phyloP scores from a whole-genome alignment of 2,113 vertebrate genomes.

The Siniperca knerii region DNA sequence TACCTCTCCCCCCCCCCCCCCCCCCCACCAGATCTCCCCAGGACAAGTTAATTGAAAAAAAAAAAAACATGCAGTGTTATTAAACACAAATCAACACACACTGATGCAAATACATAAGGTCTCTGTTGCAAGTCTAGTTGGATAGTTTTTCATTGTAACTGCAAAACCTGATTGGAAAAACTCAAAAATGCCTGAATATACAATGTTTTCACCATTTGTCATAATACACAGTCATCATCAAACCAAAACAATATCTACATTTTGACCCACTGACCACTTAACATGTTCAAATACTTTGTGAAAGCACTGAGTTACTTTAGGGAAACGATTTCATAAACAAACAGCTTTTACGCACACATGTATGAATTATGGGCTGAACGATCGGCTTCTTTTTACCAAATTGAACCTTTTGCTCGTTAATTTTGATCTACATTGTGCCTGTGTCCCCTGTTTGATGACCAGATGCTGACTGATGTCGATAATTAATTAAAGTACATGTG shows the following conservation, averaged over 20 bases:
- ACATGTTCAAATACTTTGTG: background rate
- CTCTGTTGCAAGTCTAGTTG: background rate
- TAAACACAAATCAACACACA: no score
- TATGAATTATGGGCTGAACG: background rate
- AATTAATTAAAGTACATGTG: background rate
- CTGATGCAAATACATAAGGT: no score
- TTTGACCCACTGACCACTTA: background rate
- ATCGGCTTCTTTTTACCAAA: background rate
- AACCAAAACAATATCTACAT: background rate
- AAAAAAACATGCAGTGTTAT: background rate
- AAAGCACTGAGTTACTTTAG: background rate
- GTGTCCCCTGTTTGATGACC: background rate
- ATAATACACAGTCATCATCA: background rate
- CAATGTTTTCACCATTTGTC: background rate
- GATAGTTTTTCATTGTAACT: background rate
- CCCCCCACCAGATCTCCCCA: background rate
- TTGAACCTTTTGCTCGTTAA: constrained; percentile 1
- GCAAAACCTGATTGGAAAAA: background rate
- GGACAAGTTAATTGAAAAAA: background rate
- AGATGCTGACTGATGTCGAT: background rate
- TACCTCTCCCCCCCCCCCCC: constrained; percentile 15
- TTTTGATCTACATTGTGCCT: background rate
- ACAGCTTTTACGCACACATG: background rate
- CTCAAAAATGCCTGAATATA: background rate
- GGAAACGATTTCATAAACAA: background rate